A percentile compares a stretch with the other conserved stretches of the same genome.
Conservation (phyloP, 2,113 vertebrate genomes). For the Esox niger region DNA sequence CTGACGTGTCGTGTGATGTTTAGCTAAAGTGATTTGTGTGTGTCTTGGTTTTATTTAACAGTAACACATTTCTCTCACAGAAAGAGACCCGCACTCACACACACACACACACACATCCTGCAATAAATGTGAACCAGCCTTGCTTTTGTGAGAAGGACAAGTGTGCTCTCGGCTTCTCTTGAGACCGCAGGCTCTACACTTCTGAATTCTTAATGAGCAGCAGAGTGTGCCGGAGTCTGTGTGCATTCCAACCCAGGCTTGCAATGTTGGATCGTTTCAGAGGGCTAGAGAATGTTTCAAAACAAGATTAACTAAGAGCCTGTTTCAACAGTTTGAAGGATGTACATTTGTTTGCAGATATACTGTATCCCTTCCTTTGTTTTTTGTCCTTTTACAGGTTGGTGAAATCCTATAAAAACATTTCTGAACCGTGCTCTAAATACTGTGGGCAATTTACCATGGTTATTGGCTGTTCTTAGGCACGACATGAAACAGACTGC, state of each 20-base stretch:
- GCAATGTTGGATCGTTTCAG: no score
- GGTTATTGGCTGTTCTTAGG: no score
- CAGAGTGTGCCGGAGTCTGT: neutral
- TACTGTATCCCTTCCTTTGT: neutral
- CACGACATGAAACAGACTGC: no score
- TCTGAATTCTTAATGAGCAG: neutral
- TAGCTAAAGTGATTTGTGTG: neutral
- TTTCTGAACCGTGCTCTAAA: neutral
- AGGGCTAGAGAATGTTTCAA: neutral
- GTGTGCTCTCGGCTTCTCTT: neutral
- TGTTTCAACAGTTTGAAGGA: neutral
- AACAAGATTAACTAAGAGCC: neutral
- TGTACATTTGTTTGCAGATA: no score
- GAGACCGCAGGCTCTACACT: neutral
- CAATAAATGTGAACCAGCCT: neutral
- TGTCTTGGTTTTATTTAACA: neutral
- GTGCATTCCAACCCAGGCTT: neutral
- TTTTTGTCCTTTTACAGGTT: neutral
- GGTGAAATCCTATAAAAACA: neutral
- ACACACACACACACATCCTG: neutral
- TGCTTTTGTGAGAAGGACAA: no score
- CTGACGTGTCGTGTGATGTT: constrained; percentile 5
- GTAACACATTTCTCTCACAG: neutral
- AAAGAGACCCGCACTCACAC: neutral
- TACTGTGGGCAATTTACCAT: no score